Percentiles rank a stretch among this genome's conserved stretches.
These are phyloP conservation scores for Andricus curvator DNA, from an alignment of 2,888 invertebrate species.

Conservation along the genomic window DNA sequence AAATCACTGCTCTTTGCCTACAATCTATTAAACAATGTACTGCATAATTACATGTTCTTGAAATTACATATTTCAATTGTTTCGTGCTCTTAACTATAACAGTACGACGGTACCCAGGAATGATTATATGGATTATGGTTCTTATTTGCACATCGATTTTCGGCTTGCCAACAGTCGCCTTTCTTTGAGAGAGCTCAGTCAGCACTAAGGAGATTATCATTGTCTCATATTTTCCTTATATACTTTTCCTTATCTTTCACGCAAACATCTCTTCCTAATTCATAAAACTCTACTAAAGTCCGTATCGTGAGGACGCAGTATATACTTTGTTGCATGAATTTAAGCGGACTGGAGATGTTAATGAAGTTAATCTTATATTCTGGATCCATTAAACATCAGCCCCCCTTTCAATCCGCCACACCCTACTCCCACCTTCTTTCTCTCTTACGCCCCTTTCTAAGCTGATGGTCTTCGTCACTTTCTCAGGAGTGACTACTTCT, in stretches of 20 bases:
- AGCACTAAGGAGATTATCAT: background rate
- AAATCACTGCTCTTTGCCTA: background rate
- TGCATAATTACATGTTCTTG: slow-evolving; percentile 13
- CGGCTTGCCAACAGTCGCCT: too few relatives aligned
- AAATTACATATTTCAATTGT: background rate
- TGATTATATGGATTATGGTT: slow-evolving; percentile 7
- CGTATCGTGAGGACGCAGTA: background rate
- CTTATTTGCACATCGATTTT: background rate
- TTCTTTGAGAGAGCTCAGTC: background rate
- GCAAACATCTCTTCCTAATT: background rate
- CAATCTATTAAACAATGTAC: background rate
- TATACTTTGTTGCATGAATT: background rate
- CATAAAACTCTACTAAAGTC: background rate
- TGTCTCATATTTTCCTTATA: background rate
- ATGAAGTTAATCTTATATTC: slow-evolving; percentile 5
- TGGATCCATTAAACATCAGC: background rate
- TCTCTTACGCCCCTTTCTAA: background rate
- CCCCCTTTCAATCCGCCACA: background rate
- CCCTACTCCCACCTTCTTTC: background rate
- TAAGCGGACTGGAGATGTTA: slow-evolving; percentile 1
- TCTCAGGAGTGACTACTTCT: background rate
- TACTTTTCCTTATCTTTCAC: background rate
- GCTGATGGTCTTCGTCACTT: slow-evolving; percentile 16
- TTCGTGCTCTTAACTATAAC: background rate
- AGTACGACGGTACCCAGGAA: background rate